Conservation (phyloP, 1,140 invertebrate species). For the Cydia strobilella region DNA sequence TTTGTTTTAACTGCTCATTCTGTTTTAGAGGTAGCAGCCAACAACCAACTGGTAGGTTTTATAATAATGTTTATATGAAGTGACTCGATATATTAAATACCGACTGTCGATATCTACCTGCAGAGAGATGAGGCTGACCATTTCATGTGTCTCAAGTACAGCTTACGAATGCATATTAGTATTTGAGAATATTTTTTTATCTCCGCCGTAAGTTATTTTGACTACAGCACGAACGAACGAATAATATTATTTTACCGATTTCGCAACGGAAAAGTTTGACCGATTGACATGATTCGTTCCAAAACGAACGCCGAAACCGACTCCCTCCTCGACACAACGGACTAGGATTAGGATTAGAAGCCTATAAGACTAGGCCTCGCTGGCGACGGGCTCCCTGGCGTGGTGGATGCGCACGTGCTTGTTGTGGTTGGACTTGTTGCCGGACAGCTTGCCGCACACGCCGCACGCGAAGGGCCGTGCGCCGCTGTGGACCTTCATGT, state of each 20-base stretch:
- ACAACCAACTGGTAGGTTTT: too few species aligned
- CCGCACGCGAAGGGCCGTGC: constrained; percentile 91
- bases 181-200: not conserved
- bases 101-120: too few species aligned
- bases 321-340: too few species aligned
- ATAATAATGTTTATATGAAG: too few species aligned
- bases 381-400: constrained; percentile 89
- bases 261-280: not conserved
- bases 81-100: too few species aligned
- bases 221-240: not conserved
- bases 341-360: too few species aligned
- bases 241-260: not conserved
- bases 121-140: too few species aligned
- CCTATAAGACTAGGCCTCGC: constrained; percentile 8
- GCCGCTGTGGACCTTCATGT: constrained; percentile 91
- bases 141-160: too few species aligned
- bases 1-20: too few species aligned
- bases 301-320: too few species aligned
- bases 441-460: constrained; percentile 92
- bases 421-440: constrained; percentile 93
- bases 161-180: not conserved
- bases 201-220: not conserved
- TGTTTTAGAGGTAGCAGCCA: too few species aligned
- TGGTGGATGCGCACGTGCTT: constrained; percentile 94
- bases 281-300: not conserved